A percentile compares a stretch with the other conserved stretches of the same genome.
Evolutionary conservation across 1,140 invertebrate species (phyloP).

Genomic region (Probaryconus sp.): DNA sequence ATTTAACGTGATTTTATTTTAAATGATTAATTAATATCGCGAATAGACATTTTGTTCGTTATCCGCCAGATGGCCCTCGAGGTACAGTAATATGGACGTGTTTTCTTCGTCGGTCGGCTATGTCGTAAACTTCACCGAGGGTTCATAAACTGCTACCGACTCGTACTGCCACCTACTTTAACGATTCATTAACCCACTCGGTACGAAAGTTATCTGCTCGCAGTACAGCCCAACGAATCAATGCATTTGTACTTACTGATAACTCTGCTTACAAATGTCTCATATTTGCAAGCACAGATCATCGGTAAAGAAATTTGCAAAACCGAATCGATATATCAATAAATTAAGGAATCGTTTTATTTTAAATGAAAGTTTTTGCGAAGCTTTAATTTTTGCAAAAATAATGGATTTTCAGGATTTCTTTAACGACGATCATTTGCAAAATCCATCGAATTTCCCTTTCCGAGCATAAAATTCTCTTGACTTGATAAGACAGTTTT

Average conservation of each 20-base stretch:
- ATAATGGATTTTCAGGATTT: too few relatives aligned
- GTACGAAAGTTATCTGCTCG: constrained; percentile 71
- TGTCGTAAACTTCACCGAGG: constrained; percentile 49
- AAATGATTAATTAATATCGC: not conserved
- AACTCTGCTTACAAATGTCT: constrained; percentile 23
- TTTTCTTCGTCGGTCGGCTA: constrained; percentile 46
- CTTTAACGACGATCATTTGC: too few relatives aligned
- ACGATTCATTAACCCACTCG: constrained; percentile 62
- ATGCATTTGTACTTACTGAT: constrained; percentile 44
- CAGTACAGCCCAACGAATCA: constrained; percentile 16
- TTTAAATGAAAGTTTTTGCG: too few relatives aligned
- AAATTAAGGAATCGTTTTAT: constrained; percentile 9
- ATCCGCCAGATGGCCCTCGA: constrained; percentile 64
- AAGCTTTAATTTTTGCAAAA: too few relatives aligned
- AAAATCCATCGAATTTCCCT: too few relatives aligned
- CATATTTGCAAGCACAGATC: constrained; percentile 23
- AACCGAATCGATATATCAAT: constrained; percentile 26
- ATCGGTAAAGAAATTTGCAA: constrained; percentile 36
- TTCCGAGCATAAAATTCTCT: too few relatives aligned
- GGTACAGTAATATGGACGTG: not conserved
- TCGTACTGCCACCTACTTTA: constrained; percentile 73
- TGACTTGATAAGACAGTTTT: too few relatives aligned
- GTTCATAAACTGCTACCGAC: constrained; percentile 57
- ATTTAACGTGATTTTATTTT: too few relatives aligned
- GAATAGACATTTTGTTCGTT: not conserved